Evolutionary conservation across 2,888 invertebrate species (phyloP).

Genomic region (Entomobrya proxima): DNA sequence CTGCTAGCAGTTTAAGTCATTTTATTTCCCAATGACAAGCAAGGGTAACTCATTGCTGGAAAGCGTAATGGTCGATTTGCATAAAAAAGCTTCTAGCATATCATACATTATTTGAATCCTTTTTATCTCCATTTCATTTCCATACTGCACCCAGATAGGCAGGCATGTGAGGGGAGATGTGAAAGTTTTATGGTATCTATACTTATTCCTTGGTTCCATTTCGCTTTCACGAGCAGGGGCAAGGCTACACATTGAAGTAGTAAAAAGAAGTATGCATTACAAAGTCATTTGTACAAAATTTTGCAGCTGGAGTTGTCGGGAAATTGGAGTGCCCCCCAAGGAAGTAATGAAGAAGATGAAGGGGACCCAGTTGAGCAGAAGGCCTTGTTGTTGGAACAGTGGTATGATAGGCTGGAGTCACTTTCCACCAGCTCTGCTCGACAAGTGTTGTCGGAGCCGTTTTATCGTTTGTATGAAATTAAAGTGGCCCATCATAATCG

Average conservation of each 20-base stretch:
- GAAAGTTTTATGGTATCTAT: no score
- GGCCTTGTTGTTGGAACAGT: constrained; percentile 55
- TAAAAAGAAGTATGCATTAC: not conserved
- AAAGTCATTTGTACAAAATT: constrained; percentile 17
- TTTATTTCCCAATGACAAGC: constrained; percentile 24
- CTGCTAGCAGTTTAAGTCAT: constrained; percentile 1
- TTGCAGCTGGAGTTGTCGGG: constrained; percentile 47
- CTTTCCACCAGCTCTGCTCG: constrained; percentile 35
- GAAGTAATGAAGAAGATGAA: constrained; percentile 51
- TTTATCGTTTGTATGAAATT: constrained; percentile 69
- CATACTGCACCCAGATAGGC: no score
- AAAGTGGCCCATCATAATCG: constrained; percentile 38
- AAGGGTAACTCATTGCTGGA: not conserved
- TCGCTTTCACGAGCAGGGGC: no score
- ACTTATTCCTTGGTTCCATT: no score
- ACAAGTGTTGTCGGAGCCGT: constrained; percentile 62
- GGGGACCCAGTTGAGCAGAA: constrained; percentile 31
- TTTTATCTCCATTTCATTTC: no score
- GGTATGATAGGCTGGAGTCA: constrained; percentile 66
- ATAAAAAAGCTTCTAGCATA: not conserved
- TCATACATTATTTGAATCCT: not conserved
- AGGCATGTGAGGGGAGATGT: not conserved
- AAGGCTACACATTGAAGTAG: no score
- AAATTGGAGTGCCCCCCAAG: constrained; percentile 46
- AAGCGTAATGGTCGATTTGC: constrained; percentile 3